These are phyloP conservation scores for Otus scops DNA, from an alignment of 2,797 vertebrate genomes.

Conservation along the genomic window DNA sequence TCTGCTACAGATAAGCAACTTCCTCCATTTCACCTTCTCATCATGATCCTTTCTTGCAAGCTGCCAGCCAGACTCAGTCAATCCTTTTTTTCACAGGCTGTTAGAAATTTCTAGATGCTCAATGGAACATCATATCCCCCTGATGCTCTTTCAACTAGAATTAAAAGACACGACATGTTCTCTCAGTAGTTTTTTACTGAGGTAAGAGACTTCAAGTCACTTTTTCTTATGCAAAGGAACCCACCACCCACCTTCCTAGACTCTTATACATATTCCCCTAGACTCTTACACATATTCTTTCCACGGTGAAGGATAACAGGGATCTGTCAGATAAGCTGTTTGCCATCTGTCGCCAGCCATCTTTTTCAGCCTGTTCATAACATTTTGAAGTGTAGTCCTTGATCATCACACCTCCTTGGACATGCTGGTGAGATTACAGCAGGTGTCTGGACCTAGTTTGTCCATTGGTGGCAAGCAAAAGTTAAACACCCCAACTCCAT, in stretches of 20 bases:
- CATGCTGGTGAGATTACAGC: not conserved
- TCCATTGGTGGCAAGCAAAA: not conserved
- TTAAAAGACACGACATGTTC: not conserved
- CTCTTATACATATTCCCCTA: not conserved
- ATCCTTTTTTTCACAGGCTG: not conserved
- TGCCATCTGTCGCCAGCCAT: not conserved
- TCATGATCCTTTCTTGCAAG: not conserved
- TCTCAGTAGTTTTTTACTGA: not conserved
- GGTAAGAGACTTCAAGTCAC: not conserved
- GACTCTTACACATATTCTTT: not conserved
- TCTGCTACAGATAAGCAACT: not conserved
- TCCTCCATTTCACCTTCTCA: not conserved
- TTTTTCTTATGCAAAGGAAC: not conserved
- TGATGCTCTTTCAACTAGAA: not conserved
- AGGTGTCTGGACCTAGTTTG: not conserved
- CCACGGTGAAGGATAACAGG: not conserved
- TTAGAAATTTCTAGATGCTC: not conserved
- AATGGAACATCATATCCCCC: not conserved
- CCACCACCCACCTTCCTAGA: not conserved
- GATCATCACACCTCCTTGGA: not conserved
- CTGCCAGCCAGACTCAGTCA: not conserved
- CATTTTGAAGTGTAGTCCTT: not conserved
- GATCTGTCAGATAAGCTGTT: not conserved
- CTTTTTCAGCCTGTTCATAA: not conserved
- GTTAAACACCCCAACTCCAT: fast-evolving